Base-by-base conservation (phyloP, 2,797 vertebrate genomes). In the Melanotaenia boesemani region DNA sequence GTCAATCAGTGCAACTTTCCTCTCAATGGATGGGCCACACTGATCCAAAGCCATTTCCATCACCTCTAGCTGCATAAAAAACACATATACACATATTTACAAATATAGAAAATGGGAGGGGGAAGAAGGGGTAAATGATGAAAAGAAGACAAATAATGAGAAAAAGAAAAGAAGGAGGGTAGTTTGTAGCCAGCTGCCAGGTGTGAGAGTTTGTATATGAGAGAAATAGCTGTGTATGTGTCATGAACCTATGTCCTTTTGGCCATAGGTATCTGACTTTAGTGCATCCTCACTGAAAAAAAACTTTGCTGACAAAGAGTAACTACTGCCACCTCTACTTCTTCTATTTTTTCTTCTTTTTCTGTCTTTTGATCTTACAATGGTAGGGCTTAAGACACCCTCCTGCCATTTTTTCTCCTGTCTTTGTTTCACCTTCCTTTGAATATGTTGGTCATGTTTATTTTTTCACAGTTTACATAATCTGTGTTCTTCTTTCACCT, bases 1-100 rank as follows among this genome's bases (percentile, higher is more conserved):
- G 93, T 99, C 98, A 87, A 98, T 96, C 87, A 99, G 92, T 75
- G 96, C 96, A 24, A 99, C 94, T 95, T 97, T 99, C 77, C 98
- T 95, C 61, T 97, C 97, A 74, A 77, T 95, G 57, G 95, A 94
- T 22, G 95, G 93, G 64, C 98, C 98, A 55, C 95, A 96, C 89
- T 98, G 97, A 90, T 99, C 97, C 91, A 99, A 90, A 71, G 97
- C 96, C 61, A 99, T 93, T 85, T 97, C 96, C 85, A 96, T 86
- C 78, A 99, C 95, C 90, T 98, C 98, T 60, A 95, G 95, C 98
- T 99, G 86, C 58, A 64, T 16, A 52, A 28, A 72, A 76, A 85
- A 24, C 28, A 86, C 48, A 82, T 13, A 79, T 8, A 76, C 16
- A 66, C 18, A 73, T 48, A 63, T 56, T 30, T 37, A 67, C 34